Percentiles rank a stretch among this genome's conserved stretches.
These are phyloP conservation scores for Actias luna DNA, from an alignment of 2,888 invertebrate species.

Conservation along the genomic window DNA sequence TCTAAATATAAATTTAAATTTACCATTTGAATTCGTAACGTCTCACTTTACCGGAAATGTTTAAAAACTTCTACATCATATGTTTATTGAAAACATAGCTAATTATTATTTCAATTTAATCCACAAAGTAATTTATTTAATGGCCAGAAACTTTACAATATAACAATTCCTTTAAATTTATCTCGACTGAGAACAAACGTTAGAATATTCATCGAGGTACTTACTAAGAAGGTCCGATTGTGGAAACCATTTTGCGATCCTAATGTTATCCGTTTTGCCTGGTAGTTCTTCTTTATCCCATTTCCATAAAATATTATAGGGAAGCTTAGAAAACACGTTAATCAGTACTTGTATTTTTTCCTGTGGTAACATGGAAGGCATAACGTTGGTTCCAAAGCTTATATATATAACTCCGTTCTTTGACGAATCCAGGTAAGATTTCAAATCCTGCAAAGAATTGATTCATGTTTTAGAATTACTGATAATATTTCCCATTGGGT, in stretches of 20 bases:
- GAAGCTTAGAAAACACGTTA: conserved; percentile 50
- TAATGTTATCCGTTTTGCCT: conserved; percentile 43
- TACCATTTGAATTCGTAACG: no score
- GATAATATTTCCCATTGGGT: no score
- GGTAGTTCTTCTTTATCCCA: conserved; percentile 47
- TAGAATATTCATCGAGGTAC: conserved; percentile 18
- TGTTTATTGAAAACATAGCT: no score
- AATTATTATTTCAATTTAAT: no score
- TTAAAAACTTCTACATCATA: no score
- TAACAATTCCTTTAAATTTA: no score
- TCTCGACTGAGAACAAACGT: no score
- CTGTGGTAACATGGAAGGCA: conserved; percentile 41
- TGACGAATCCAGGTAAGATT: conserved; percentile 37
- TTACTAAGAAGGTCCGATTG: conserved; percentile 64
- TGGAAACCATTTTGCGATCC: conserved; percentile 54
- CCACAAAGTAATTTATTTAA: no score
- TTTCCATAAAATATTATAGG: conserved; percentile 64
- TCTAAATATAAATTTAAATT: no score
- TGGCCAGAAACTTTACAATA: no score
- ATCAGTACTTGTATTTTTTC: conserved; percentile 43
- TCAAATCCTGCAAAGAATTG: conserved; percentile 44
- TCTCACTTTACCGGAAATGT: no score
- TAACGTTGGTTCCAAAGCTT: conserved; percentile 42
- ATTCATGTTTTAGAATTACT: no score
- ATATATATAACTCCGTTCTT: conserved; percentile 41